phyloP scores from a whole-genome alignment of 2,888 invertebrate species.

The Brachyptera risi region DNA sequence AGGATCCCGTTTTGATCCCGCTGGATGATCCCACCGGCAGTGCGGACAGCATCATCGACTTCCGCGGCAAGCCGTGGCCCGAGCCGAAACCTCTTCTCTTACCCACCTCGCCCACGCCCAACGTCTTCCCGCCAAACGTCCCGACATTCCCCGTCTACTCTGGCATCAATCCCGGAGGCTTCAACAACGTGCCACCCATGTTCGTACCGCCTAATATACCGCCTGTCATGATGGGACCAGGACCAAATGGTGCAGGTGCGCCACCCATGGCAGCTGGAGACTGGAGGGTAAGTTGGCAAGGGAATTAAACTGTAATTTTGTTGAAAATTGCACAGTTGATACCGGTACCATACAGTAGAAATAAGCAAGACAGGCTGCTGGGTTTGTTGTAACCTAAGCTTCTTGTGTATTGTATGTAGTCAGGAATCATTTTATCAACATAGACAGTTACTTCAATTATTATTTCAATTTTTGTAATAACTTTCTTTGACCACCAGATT shows the following conservation, averaged over 20 bases:
- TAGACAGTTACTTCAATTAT: no score
- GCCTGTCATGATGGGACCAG: slow-evolving; percentile 17
- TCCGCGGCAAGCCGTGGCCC: slow-evolving; percentile 75
- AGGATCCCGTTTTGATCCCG: slow-evolving; percentile 80
- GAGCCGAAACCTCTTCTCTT: slow-evolving; percentile 70
- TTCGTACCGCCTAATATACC: slow-evolving; percentile 23
- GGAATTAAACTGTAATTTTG: no score
- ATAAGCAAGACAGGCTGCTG: no score
- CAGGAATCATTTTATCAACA: no score
- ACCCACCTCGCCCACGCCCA: slow-evolving; percentile 25
- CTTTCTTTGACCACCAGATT: no score
- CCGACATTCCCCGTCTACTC: slow-evolving; percentile 17
- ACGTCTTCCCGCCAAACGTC: neutral
- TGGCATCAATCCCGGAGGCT: slow-evolving; percentile 33
- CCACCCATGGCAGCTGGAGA: slow-evolving; percentile 30
- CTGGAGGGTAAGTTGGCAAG: slow-evolving; percentile 38
- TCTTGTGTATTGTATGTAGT: no score
- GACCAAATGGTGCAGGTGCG: slow-evolving; percentile 22
- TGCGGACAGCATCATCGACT: slow-evolving; percentile 75
- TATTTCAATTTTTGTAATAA: no score
- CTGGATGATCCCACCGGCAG: slow-evolving; percentile 83
- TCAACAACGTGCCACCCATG: slow-evolving; percentile 23
- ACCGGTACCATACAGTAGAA: no score
- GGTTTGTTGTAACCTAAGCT: no score
- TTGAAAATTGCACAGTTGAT: no score